These are phyloP conservation scores for Zenarchopterus dispar DNA, from an alignment of 2,797 vertebrate species.

Conservation along the genomic window DNA sequence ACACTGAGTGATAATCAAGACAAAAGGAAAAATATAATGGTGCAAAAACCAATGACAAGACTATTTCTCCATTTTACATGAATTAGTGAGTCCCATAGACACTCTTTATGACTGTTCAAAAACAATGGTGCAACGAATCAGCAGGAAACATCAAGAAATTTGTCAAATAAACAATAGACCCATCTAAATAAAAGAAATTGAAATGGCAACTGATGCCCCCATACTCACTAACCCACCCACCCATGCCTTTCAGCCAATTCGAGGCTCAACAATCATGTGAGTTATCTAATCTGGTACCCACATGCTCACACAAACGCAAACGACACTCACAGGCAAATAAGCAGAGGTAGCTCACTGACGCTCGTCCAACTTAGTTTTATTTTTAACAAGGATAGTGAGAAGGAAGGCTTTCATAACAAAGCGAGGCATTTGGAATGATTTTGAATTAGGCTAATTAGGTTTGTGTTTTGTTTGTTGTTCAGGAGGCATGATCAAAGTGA, in stretches of 20 bases:
- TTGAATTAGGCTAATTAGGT: slow-evolving; percentile 83
- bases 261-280: slow-evolving; percentile 59
- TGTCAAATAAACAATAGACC: background rate
- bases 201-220: background rate
- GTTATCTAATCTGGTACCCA: background rate
- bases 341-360: slow-evolving; percentile 24
- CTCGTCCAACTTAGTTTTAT: slow-evolving; percentile 55
- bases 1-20: slow-evolving; percentile 13
- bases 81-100: background rate
- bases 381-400: slow-evolving; percentile 49
- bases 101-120: background rate
- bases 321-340: slow-evolving; percentile 1
- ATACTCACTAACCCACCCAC: too few relatives aligned
- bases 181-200: background rate
- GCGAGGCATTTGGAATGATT: slow-evolving; percentile 76
- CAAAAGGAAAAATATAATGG: background rate
- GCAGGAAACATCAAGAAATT: background rate
- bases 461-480: slow-evolving; percentile 82
- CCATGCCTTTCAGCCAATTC: slow-evolving; percentile 10
- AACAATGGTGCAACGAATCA: too few relatives aligned
- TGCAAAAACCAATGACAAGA: slow-evolving; percentile 2
- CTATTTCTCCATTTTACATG: slow-evolving; percentile 9
- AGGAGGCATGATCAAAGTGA: slow-evolving; percentile 82
- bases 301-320: slow-evolving; percentile 2
- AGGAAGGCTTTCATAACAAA: slow-evolving; percentile 69